Conservation (phyloP, 1,140 invertebrate genomes). For the Drosophila orosa region DNA sequence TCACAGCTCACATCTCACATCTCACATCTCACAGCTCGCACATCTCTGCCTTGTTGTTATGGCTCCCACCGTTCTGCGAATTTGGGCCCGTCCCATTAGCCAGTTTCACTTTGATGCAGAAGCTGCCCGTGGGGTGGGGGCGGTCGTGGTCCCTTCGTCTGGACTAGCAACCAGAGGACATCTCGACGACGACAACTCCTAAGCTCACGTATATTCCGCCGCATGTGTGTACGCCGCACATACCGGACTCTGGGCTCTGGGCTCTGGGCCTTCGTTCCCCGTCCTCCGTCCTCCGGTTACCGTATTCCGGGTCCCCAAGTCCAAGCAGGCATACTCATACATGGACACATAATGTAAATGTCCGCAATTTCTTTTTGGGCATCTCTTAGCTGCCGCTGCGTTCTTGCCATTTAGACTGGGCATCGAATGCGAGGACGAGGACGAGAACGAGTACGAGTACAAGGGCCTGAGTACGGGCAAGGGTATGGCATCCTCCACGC, state of each 20-base stretch:
- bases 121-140: conserved; percentile 29
- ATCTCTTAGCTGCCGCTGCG: conserved; percentile 77
- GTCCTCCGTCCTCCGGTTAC: neutral
- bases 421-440: conserved; percentile 61
- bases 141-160: conserved; percentile 50
- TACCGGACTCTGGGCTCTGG: conserved; percentile 22
- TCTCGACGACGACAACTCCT: conserved; percentile 71
- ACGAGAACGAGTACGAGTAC: neutral
- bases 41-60: conserved; percentile 69
- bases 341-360: conserved; percentile 83
- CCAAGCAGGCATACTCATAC: conserved; percentile 60
- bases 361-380: conserved; percentile 84
- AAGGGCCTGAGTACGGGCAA: conserved; percentile 32
- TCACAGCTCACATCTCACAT: conserved; percentile 56
- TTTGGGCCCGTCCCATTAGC: conserved; percentile 64
- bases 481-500: conserved; percentile 7
- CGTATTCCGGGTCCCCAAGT: conserved; percentile 13
- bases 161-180: conserved; percentile 75
- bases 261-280: neutral
- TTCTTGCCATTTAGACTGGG: conserved; percentile 78
- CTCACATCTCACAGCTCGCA: conserved; percentile 14
- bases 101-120: conserved; percentile 79
- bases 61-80: conserved; percentile 66
- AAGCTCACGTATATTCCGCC: conserved; percentile 72
- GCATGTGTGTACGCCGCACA: conserved; percentile 57